Conservation (phyloP, 2,888 invertebrate species). For the Lutraria lutraria region DNA sequence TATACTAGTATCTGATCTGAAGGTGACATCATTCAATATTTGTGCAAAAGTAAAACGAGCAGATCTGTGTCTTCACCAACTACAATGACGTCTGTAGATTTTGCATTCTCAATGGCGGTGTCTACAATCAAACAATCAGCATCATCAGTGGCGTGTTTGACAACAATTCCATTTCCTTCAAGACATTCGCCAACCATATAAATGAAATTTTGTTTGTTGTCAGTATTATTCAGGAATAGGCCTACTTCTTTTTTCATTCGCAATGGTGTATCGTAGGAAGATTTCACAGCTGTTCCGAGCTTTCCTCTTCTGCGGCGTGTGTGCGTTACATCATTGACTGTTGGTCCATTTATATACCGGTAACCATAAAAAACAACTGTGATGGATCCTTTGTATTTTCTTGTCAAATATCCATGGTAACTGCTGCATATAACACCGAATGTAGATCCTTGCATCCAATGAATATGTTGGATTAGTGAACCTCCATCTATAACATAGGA, state of each 20-base stretch:
- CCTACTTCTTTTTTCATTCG: slow-evolving; percentile 50
- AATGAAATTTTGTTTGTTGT: slow-evolving; percentile 55
- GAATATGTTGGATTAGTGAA: slow-evolving; percentile 8
- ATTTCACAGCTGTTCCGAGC: slow-evolving; percentile 42
- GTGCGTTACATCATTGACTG: slow-evolving; percentile 50
- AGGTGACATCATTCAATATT: no score
- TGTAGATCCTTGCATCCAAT: slow-evolving; percentile 25
- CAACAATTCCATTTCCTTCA: slow-evolving; percentile 10
- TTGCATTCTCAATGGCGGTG: slow-evolving; percentile 34
- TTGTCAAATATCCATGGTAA: slow-evolving; percentile 28
- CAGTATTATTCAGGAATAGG: slow-evolving; percentile 49
- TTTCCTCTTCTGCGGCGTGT: slow-evolving; percentile 26
- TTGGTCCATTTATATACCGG: slow-evolving; percentile 36
- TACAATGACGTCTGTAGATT: neutral
- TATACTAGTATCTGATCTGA: no score
- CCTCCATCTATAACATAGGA: neutral
- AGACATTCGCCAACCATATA: slow-evolving; percentile 24
- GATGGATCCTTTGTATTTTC: slow-evolving; percentile 21
- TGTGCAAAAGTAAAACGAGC: slow-evolving; percentile 27
- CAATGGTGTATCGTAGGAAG: slow-evolving; percentile 38
- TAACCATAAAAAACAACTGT: slow-evolving; percentile 57
- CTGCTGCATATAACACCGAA: slow-evolving; percentile 36
- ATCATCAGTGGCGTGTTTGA: slow-evolving; percentile 37
- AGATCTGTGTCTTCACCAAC: slow-evolving; percentile 54
- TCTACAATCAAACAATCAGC: slow-evolving; percentile 50